phyloP scores from a whole-genome alignment of 2,888 invertebrate species.

The Drosophila incognita region DNA sequence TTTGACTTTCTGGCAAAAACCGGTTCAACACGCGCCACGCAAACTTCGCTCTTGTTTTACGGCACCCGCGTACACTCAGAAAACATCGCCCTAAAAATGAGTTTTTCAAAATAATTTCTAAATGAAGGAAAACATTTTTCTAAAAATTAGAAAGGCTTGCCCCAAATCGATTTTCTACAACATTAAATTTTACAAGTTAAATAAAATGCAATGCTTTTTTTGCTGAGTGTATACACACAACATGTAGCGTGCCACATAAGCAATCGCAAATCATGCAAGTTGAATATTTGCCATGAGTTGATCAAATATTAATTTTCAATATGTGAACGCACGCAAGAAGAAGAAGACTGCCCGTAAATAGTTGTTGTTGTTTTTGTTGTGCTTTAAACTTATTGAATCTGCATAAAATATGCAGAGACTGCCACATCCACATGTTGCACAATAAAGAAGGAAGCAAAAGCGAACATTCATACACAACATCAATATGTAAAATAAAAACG shows the following conservation, averaged over 20 bases:
- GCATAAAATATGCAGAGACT: conserved; percentile 60
- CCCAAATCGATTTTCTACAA: background rate
- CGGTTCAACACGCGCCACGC: conserved; percentile 57
- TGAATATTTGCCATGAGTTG: conserved; percentile 39
- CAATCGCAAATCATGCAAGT: conserved; percentile 33
- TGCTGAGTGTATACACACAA: conserved; percentile 6
- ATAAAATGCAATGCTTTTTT: background rate
- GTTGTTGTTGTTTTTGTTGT: conserved; percentile 32
- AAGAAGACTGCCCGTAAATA: conserved; percentile 21
- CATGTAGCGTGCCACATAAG: conserved; percentile 27
- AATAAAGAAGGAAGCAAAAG: conserved; percentile 13
- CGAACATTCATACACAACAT: background rate
- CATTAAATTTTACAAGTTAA: too few species aligned
- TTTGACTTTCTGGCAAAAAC: conserved; percentile 29
- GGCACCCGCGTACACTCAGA: background rate
- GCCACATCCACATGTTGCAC: conserved; percentile 43
- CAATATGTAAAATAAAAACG: background rate
- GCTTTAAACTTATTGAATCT: conserved; percentile 64
- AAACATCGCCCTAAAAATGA: background rate
- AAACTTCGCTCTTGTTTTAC: background rate
- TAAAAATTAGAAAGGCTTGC: background rate
- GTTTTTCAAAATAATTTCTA: background rate
- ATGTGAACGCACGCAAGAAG: conserved; percentile 32
- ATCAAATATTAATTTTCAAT: conserved; percentile 76
- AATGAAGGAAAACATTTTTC: background rate